phyloP scores from a whole-genome alignment of 2,113 vertebrate genomes.

The Notarius quadriscutis region DNA sequence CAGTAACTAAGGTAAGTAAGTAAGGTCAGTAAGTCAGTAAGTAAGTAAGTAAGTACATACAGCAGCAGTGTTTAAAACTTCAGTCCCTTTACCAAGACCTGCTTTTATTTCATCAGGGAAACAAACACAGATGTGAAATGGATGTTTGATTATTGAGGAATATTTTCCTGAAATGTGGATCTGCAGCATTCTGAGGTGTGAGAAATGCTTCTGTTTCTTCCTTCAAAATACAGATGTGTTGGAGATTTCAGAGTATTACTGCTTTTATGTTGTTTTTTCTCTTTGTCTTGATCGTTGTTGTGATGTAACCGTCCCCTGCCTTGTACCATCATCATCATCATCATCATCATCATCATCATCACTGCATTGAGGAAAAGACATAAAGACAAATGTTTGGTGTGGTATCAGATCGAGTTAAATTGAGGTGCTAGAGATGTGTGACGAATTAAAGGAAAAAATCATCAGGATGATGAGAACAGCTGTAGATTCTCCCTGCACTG shows the following conservation, averaged over 20 bases:
- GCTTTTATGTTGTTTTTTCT: background rate
- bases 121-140: background rate
- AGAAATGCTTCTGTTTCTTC: background rate
- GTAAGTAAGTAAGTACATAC: too few relatives aligned
- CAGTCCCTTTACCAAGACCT: background rate
- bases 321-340: background rate
- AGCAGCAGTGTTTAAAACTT: background rate
- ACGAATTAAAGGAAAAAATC: background rate
- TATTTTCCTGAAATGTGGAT: background rate
- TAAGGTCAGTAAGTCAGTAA: too few relatives aligned
- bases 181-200: background rate
- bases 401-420: background rate
- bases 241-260: background rate
- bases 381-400: too few relatives aligned
- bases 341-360: background rate
- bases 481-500: background rate
- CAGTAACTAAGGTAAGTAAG: too few relatives aligned
- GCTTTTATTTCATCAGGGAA: background rate
- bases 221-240: background rate
- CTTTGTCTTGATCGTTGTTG: background rate
- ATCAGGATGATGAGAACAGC: background rate
- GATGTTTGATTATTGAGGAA: background rate
- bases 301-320: background rate
- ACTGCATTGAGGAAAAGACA: background rate
- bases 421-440: background rate